These are phyloP conservation scores for Drosophila ercepeae DNA, from an alignment of 1,140 invertebrate genomes.

Conservation along the genomic window DNA sequence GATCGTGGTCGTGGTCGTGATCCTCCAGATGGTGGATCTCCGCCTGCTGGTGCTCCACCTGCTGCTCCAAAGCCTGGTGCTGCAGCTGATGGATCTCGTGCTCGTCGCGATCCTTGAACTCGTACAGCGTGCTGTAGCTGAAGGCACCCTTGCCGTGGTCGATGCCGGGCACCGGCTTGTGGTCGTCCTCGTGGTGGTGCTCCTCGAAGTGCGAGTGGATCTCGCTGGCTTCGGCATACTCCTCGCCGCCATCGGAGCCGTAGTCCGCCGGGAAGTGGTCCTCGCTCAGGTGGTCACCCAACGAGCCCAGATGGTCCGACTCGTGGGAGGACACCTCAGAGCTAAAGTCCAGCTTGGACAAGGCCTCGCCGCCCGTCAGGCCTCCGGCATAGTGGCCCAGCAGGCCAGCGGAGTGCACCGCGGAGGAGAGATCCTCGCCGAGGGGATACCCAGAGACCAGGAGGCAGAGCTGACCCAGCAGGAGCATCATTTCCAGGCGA, in stretches of 20 bases:
- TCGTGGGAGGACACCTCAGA: slow-evolving; percentile 19
- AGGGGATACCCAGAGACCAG: slow-evolving; percentile 37
- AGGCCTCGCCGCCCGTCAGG: slow-evolving; percentile 56
- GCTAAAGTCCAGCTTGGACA: slow-evolving; percentile 55
- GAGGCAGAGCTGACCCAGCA: slow-evolving; percentile 17
- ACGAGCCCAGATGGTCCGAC: slow-evolving; percentile 40
- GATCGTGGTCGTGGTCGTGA: slow-evolving; percentile 16
- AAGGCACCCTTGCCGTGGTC: slow-evolving; percentile 79
- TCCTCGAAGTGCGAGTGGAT: slow-evolving; percentile 51
- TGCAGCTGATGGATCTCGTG: slow-evolving; percentile 62
- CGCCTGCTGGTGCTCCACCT: slow-evolving; percentile 23
- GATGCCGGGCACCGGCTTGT: slow-evolving; percentile 73
- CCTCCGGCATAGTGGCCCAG: slow-evolving; percentile 65
- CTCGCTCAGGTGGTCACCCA: slow-evolving; percentile 67
- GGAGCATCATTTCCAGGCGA: slow-evolving; percentile 47
- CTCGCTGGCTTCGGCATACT: slow-evolving; percentile 69
- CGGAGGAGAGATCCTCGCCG: slow-evolving; percentile 34
- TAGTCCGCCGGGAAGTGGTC: slow-evolving; percentile 65
- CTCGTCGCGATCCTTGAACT: slow-evolving; percentile 73
- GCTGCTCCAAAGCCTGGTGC: slow-evolving; percentile 33
- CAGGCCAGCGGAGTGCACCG: slow-evolving; percentile 53
- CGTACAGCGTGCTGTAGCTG: slow-evolving; percentile 77
- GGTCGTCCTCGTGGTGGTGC: slow-evolving; percentile 34
- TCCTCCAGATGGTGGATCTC: slow-evolving; percentile 17
- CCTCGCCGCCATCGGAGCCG: slow-evolving; percentile 52